A percentile compares a stretch with the other conserved stretches of the same genome.
These are phyloP conservation scores for Limonius californicus DNA, from an alignment of 1,140 invertebrate genomes.

Conservation along the genomic window DNA sequence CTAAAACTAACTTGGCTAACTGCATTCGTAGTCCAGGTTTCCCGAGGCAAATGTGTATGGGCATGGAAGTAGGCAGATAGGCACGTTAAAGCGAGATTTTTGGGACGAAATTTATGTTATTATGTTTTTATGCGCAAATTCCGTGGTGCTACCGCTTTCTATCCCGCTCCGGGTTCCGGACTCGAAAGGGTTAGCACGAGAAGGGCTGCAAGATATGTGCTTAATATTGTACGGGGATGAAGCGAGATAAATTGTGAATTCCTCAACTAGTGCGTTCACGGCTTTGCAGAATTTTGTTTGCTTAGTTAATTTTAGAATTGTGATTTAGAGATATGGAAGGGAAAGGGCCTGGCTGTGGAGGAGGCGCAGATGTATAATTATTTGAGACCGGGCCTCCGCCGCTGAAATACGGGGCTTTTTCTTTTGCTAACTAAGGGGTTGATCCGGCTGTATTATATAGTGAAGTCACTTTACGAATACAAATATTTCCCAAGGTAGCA, in stretches of 20 bases:
- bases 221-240: neutral
- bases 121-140: conserved; percentile 6
- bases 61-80: neutral
- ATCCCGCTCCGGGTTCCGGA: neutral
- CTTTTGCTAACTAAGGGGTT: conserved; percentile 2
- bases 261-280: neutral
- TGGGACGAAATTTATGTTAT: conserved; percentile 10
- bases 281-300: conserved; percentile 9
- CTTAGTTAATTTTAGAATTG: conserved; percentile 11
- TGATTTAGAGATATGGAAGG: conserved; percentile 10
- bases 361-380: conserved; percentile 9
- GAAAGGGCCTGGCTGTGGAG: neutral
- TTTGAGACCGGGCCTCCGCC: neutral
- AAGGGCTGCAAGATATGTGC: neutral
- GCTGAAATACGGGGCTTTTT: neutral
- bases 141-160: neutral
- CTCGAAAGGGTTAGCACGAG: neutral
- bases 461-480: conserved; percentile 4
- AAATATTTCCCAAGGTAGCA: conserved; percentile 7
- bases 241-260: conserved; percentile 7
- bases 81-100: conserved; percentile 8
- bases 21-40: neutral
- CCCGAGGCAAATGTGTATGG: neutral
- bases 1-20: neutral
- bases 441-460: neutral